Evolutionary conservation across 1,140 invertebrate species (phyloP).

Genomic region (Drosophila nigrodunni): DNA sequence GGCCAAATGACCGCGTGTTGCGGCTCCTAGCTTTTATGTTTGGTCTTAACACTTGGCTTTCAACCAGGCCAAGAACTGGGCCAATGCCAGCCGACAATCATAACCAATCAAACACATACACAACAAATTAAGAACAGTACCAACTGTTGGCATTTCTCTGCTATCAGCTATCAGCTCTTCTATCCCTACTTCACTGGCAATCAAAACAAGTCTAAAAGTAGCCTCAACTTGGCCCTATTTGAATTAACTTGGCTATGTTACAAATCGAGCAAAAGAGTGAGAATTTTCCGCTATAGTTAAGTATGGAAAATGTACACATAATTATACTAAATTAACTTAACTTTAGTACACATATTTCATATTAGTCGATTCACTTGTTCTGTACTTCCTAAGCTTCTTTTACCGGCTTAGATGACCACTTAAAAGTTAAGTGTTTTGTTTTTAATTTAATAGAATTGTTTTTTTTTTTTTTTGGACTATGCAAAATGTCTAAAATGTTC

Average conservation of each 20-base stretch:
- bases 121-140: not conserved
- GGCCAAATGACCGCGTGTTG: slow-evolving; percentile 49
- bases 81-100: slow-evolving; percentile 66
- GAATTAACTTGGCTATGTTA: not conserved
- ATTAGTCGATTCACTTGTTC: too few species aligned
- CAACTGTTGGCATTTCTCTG: slow-evolving; percentile 62
- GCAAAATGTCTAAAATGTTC: too few species aligned
- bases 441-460: too few species aligned
- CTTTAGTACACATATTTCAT: too few species aligned
- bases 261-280: not conserved
- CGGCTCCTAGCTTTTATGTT: slow-evolving; percentile 23
- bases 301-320: too few species aligned
- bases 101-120: slow-evolving; percentile 21
- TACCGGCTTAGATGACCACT: too few species aligned
- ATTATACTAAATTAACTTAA: too few species aligned
- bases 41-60: slow-evolving; percentile 12
- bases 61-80: slow-evolving; percentile 56
- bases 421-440: too few species aligned
- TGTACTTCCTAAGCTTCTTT: too few species aligned
- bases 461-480: too few species aligned
- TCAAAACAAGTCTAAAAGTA: slow-evolving; percentile 10
- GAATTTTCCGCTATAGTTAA: too few species aligned
- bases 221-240: not conserved
- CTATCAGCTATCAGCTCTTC: slow-evolving; percentile 1
- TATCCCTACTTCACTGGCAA: not conserved